Percentiles rank a stretch among this genome's conserved stretches.
These are phyloP conservation scores for Pseudococcus viburni DNA, from an alignment of 2,888 invertebrate species.

Conservation along the genomic window DNA sequence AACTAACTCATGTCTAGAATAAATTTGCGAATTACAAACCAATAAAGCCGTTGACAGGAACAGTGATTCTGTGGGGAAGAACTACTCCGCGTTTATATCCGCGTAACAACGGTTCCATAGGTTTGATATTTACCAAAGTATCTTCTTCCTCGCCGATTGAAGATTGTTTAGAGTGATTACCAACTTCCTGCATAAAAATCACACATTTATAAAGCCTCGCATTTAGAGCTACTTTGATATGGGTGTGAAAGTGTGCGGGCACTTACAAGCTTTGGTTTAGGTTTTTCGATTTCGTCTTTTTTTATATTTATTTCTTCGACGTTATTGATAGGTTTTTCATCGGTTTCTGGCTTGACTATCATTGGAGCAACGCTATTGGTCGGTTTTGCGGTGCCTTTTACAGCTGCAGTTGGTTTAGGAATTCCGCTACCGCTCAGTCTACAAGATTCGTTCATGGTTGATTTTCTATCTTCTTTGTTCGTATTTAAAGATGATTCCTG, in stretches of 20 bases:
- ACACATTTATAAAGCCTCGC: neutral
- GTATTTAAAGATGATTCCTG: slow-evolving; percentile 60
- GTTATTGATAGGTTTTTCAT: slow-evolving; percentile 44
- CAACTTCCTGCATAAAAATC: slow-evolving; percentile 34
- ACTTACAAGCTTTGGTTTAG: slow-evolving; percentile 22
- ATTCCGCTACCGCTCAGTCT: slow-evolving; percentile 79
- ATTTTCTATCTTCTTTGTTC: slow-evolving; percentile 74
- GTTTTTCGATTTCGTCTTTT: slow-evolving; percentile 45
- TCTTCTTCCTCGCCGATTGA: slow-evolving; percentile 79
- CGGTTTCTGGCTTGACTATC: slow-evolving; percentile 57
- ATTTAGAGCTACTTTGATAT: neutral
- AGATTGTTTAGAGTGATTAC: slow-evolving; percentile 69
- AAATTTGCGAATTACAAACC: slow-evolving; percentile 32
- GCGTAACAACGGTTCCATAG: slow-evolving; percentile 90
- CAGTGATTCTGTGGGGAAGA: slow-evolving; percentile 68
- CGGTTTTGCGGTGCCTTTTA: slow-evolving; percentile 88
- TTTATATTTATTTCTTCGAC: slow-evolving; percentile 55
- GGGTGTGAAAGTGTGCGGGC: neutral
- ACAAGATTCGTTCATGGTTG: slow-evolving; percentile 74
- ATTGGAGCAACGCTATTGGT: slow-evolving; percentile 71
- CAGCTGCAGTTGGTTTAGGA: slow-evolving; percentile 92
- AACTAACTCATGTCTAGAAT: neutral
- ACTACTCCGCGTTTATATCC: slow-evolving; percentile 76
- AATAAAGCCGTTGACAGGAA: slow-evolving; percentile 60
- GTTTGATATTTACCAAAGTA: slow-evolving; percentile 80